Evolutionary conservation across 2,888 invertebrate species (phyloP).

Genomic region (Bugulina stolonifera): DNA sequence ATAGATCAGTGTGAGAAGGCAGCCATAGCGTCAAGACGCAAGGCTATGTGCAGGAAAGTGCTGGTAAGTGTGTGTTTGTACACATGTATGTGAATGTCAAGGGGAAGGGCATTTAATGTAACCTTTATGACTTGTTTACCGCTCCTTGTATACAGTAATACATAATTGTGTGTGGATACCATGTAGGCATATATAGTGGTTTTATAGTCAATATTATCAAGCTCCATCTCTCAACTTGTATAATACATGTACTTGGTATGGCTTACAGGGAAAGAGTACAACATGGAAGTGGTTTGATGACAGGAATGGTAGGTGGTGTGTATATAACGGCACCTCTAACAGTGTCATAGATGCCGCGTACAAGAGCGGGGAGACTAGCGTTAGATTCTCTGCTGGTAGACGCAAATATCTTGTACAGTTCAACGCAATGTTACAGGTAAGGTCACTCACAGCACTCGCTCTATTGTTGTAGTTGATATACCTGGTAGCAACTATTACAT

Average conservation of each 20-base stretch:
- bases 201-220: too few relatives aligned
- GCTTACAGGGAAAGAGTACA: slow-evolving; percentile 17
- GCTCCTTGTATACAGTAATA: too few relatives aligned
- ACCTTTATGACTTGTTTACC: too few relatives aligned
- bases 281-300: slow-evolving; percentile 79
- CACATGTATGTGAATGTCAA: too few relatives aligned
- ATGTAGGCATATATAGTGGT: too few relatives aligned
- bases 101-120: too few relatives aligned
- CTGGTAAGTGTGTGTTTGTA: slow-evolving; percentile 36
- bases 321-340: slow-evolving; percentile 68
- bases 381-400: slow-evolving; percentile 66
- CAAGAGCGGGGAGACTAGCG: slow-evolving; percentile 56
- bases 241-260: too few relatives aligned
- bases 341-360: slow-evolving; percentile 73
- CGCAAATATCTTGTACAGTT: slow-evolving; percentile 72
- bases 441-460: not conserved
- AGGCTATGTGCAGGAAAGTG: slow-evolving; percentile 42
- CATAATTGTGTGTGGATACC: too few relatives aligned
- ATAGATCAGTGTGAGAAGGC: slow-evolving; percentile 74
- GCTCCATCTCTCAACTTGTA: too few relatives aligned
- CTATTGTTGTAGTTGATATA: too few relatives aligned
- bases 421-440: slow-evolving; percentile 70
- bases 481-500: too few relatives aligned
- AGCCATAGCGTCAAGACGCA: slow-evolving; percentile 63
- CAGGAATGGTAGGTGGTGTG: slow-evolving; percentile 72